phyloP scores from a whole-genome alignment of 2,888 invertebrate species.

The Rhopalosiphum nymphaeae region DNA sequence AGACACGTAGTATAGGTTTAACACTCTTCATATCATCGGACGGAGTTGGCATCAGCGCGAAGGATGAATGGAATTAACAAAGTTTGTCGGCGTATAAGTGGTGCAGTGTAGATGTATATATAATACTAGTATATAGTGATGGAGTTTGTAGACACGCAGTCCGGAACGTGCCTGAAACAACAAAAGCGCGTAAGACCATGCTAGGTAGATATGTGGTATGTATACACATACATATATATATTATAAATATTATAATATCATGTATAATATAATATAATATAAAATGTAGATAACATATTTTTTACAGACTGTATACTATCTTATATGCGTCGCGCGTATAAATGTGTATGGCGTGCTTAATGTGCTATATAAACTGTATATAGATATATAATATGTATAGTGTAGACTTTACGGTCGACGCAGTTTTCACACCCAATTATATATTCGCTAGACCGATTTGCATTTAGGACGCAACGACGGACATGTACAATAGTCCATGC shows the following conservation, averaged over 20 bases:
- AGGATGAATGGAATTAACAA: background rate
- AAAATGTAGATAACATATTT: background rate
- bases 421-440: slow-evolving; percentile 50
- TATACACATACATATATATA: background rate
- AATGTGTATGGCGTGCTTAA: background rate
- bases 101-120: background rate
- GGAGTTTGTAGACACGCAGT: too few species aligned
- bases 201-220: background rate
- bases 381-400: background rate
- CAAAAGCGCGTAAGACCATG: background rate
- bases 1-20: background rate
- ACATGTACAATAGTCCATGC: background rate
- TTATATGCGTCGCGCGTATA: background rate
- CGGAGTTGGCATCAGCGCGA: background rate
- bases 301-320: background rate
- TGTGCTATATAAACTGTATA: background rate
- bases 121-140: background rate
- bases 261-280: background rate
- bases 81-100: background rate
- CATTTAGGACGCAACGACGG: slow-evolving; percentile 11
- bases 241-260: background rate
- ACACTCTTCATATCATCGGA: background rate
- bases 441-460: slow-evolving; percentile 45
- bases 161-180: slow-evolving; percentile 47
- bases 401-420: background rate